Evolutionary conservation across 2,797 vertebrate species (phyloP), one percentile per base, ranked within the genome.

Genomic region (Mormyrops boulengeri): DNA sequence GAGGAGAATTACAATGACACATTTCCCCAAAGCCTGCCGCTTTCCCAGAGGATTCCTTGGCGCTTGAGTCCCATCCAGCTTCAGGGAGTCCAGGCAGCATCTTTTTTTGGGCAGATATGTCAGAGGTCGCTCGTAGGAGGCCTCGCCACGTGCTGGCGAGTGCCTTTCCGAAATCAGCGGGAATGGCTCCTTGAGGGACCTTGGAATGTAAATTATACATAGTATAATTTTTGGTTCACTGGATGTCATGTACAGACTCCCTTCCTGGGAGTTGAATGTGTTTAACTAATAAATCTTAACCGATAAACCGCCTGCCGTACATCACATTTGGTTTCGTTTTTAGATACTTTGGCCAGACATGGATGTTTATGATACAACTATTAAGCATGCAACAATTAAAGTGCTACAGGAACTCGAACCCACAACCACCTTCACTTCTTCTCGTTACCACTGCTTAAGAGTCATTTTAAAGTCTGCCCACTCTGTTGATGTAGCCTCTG

Each of bases 21-120:
- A 91, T 96, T 97, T 91, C 96, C 96, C 19, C 86, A 97, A 97
- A 97, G 97, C 98, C 94, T 95, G 94, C 38, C 47, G 17, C 49
- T 12, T 84, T 62, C n/a, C 60, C 66, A 17, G 66, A 30, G 52
- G 49, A 87, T 53, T 22, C 14, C n/a, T 38, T 22, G 60, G 89
- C 82, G 52, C 47, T 19, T 62, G 8, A 62, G 7, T 69, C 9
- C 26, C 6, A 2, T 49, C n/a, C 41, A 44, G 7, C 73, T 55
- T 53, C 34, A 44, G 34, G 19, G 22, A 26, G 49, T 53, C 38
- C 19, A 22, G 34, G 47, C 8, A 41, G 34, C 44, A 2, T 38
- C 53, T 55, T 57, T 38, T 41, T 87, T n/a, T 38, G 52, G 41
- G 19, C 38, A 41, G 26, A 52, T 34, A 38, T 53, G 11, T 60